Base-by-base conservation (phyloP, 2,888 invertebrate genomes). In the Clostera curtula region DNA sequence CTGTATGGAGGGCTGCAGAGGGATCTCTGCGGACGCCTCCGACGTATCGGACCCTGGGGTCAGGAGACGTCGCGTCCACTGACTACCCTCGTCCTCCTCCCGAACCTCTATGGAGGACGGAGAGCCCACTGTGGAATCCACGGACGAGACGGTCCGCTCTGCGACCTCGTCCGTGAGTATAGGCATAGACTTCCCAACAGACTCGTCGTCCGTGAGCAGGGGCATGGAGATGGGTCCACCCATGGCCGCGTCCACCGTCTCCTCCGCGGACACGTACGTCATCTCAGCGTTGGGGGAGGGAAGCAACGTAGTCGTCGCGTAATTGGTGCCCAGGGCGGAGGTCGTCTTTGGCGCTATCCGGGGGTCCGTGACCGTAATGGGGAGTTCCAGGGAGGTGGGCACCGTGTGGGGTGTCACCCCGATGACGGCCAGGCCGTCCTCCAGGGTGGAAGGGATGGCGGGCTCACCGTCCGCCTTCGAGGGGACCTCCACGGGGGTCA, bases 401-500 rank as follows among this genome's bases (percentile, higher is more conserved):
- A 91, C 86, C 20, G 77, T 69, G 27, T 79, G 71, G 11, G 85
- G 72, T 17, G 86, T 77, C 3, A 87, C 87, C 10, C 88, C 88
- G 31, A 88, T 86, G 1, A 86, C 86, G 1, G 87, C 87, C 8
- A 88, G 67, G 20, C 86, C 87, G 29, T 82, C 87, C 22, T 87
- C 87, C 33, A 88, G 54, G 47, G 60, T 69, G 3, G 69, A 45
- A n/a, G 70, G 57, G 25, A 70, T 43, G 2, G 67, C 37, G 10
- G 69, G 70, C 41, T 68, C 73, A 10, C 49, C 47, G 31, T 63
- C 67, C n/a, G 42, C 67, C 36, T 74, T 88, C 17, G 85, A 84
- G 3, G 92, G 92, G 12, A 90, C 86, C 65, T 93, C 93, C 12
- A 91, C 70, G 0, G 93, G 90, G 1, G 93, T 91, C 93, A 93